A percentile compares a stretch with the other conserved stretches of the same genome.
These are phyloP conservation scores for Monomorium pharaonis DNA, from an alignment of 1,140 invertebrate species.

Conservation along the genomic window DNA sequence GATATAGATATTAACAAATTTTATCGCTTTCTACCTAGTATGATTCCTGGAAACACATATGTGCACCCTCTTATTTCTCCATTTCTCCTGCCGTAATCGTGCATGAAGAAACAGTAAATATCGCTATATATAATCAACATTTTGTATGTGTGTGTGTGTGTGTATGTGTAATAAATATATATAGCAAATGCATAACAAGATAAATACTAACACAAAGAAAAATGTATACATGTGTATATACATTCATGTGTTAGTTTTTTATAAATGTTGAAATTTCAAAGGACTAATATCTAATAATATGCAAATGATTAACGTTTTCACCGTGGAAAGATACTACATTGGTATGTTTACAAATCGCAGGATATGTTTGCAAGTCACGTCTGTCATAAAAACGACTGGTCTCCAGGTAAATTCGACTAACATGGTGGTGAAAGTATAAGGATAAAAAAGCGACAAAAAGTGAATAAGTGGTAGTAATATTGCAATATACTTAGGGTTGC, in stretches of 20 bases:
- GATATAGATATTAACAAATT: background rate
- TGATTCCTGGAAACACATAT: background rate
- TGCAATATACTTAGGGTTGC: background rate
- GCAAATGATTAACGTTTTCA: conserved; percentile 34
- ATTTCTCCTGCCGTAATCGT: background rate
- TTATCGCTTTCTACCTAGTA: background rate
- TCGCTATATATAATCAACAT: background rate
- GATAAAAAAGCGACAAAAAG: background rate
- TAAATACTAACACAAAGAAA: background rate
- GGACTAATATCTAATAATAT: background rate
- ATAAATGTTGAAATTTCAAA: background rate
- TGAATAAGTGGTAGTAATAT: background rate
- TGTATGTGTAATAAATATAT: background rate
- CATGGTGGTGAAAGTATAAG: conserved; percentile 39
- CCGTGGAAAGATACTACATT: background rate
- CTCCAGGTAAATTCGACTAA: conserved; percentile 25
- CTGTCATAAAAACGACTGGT: conserved; percentile 9
- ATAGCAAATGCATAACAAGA: background rate
- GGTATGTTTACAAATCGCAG: conserved; percentile 32
- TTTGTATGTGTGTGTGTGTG: background rate
- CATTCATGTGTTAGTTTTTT: background rate
- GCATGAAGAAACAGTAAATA: background rate
- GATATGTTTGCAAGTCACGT: conserved; percentile 30
- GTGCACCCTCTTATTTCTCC: background rate
- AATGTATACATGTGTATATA: background rate